phyloP scores from a whole-genome alignment of 2,113 vertebrate species.

The Pelodiscus sinensis region DNA sequence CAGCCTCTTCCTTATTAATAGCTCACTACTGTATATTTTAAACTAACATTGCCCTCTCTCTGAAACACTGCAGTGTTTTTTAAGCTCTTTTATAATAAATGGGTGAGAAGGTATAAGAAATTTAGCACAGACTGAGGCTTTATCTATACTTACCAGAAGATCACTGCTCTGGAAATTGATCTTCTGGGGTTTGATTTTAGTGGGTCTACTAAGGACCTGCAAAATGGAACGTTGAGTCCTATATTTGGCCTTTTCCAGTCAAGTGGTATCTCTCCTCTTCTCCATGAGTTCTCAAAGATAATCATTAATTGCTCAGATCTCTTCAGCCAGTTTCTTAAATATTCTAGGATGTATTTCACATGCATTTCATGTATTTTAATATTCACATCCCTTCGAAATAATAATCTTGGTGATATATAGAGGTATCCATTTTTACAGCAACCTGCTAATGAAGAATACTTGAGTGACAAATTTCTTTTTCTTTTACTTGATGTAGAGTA shows the following conservation, averaged over 20 bases:
- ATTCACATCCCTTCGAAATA: slow-evolving; percentile 17
- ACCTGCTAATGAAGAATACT: slow-evolving; percentile 24
- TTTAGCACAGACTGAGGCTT: background rate
- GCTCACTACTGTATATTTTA: background rate
- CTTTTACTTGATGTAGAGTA: slow-evolving; percentile 48
- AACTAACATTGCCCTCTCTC: background rate
- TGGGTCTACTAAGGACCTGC: too few relatives aligned
- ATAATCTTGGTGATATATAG: slow-evolving; percentile 11
- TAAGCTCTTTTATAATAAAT: background rate
- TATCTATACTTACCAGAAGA: background rate
- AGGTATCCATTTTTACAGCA: slow-evolving; percentile 45
- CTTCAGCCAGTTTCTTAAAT: background rate
- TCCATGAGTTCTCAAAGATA: background rate
- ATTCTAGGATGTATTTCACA: background rate
- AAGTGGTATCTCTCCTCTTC: background rate
- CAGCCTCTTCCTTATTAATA: background rate
- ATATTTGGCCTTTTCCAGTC: background rate
- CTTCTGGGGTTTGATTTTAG: too few relatives aligned
- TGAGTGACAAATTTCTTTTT: slow-evolving; percentile 69
- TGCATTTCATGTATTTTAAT: slow-evolving; percentile 13
- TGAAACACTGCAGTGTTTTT: background rate
- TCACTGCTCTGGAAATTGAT: too few relatives aligned
- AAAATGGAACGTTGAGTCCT: background rate
- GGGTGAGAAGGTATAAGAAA: slow-evolving; percentile 49
- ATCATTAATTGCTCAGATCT: background rate